These are phyloP conservation scores for Stenolophus ochropezus DNA, from an alignment of 2,888 invertebrate genomes.

Conservation along the genomic window DNA sequence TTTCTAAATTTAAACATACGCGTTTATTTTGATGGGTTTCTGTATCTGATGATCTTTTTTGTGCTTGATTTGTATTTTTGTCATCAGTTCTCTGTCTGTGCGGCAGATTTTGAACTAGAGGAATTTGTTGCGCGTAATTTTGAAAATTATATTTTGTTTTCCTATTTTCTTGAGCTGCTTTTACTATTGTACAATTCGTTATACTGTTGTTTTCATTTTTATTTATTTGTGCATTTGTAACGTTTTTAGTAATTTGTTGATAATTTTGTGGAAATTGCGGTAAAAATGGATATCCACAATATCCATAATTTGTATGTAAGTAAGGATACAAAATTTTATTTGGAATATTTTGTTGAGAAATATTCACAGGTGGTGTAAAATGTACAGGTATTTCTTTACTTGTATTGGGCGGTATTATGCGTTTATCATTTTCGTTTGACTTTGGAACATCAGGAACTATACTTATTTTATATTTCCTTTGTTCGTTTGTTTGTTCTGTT, in stretches of 20 bases:
- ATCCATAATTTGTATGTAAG: not conserved
- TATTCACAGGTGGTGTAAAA: not conserved
- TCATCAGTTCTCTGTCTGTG: not conserved
- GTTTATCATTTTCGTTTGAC: not conserved
- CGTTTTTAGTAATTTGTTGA: not conserved
- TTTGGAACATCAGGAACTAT: not conserved
- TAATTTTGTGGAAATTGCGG: not conserved
- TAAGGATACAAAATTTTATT: not conserved
- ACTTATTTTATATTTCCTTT: conserved; percentile 20
- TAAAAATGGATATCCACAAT: not conserved
- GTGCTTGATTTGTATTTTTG: not conserved
- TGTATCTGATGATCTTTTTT: not conserved
- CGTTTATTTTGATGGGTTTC: conserved; percentile 1
- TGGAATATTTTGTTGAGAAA: not conserved
- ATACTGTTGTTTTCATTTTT: not conserved
- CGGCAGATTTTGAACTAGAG: not conserved
- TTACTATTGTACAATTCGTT: not conserved
- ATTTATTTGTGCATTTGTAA: not conserved
- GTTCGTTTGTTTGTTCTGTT: not conserved
- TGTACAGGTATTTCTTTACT: not conserved
- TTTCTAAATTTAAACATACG: not conserved
- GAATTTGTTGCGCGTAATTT: not conserved
- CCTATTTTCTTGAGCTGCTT: not conserved
- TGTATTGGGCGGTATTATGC: not conserved
- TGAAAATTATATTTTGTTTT: not conserved